Evolutionary conservation across 2,888 invertebrate genomes (phyloP), one percentile per base, ranked within the genome.

Genomic region (Macropis europaea): DNA sequence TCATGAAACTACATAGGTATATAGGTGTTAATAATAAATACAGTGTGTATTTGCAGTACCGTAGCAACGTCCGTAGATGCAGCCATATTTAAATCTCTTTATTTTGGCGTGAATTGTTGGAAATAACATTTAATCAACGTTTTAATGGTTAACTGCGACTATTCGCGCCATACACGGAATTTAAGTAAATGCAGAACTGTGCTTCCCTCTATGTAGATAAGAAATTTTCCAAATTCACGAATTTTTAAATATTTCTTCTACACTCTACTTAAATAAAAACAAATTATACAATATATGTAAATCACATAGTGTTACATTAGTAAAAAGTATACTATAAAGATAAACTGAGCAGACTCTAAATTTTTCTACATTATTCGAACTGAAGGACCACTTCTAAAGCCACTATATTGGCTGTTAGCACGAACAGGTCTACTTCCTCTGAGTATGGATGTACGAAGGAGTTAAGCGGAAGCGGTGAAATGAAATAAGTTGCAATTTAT

Each of bases 41-140:
- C n/a, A 36, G 50, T 59, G 32, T 40, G 43, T 28, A 5, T 54
- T 13, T 19, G 5, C 40, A 60, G 63, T 87, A 89, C 89, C 86
- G 87, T 86, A 61, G 84, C 85, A 72, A 88, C 84, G 61, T 89
- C 88, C 56, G 84, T 77, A 0, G 88, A 84, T 63, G 85, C 75
- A 59, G 88, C 82, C 88, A 89, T 89, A 7, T 34, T 22, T n/a
- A n/a, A 24, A 19, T 34, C 42, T 45, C 0, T 69, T 40, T 54
- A 28, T 32, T 73, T 50, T 45, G 32, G 4, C 7, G 17, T 6
- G 3, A 57, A 45, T 61, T 28, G 30, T 53, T 40, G 13, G 3
- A 50, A 69, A 24, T 50, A 68, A 72, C 57, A 76, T 63, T 57
- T 72, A 76, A 57, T 56, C 24, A 56, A 43, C 5, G 36, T 30